Base-by-base conservation (phyloP, 2,113 vertebrate species). In the Xyrauchen texanus region DNA sequence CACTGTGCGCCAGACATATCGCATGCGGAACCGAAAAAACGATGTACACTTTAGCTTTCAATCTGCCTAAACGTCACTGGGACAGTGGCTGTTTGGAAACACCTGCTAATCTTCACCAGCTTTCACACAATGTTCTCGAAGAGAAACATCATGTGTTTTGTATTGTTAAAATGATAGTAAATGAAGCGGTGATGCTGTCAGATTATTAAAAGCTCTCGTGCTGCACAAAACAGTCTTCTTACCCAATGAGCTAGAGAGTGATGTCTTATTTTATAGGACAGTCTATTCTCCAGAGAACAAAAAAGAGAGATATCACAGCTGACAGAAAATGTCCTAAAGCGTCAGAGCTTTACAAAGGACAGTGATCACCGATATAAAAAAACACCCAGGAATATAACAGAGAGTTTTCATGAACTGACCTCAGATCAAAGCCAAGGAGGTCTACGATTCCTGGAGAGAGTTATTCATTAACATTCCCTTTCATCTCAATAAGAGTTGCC, bases 21-120 rank as follows among this genome's bases (percentile, higher is more conserved):
- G 21, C 21, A 34, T 34, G 21, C 21, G 21, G 21, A 34, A 34
- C 21, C 21, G 21, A 34, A 34, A 34, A 34, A 34, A 34, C 21
- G 3, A 34, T 3, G 21, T 34, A 34, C 21, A 34, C 21, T 34
- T 34, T 34, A 34, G 3, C 21, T 34, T 34, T 34, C 3, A 34
- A 34, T 34, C 21, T 34, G 21, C 21, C 21, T 1, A 34, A 34
- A 34, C 21, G 3, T 34, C 21, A 34, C 3, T 34, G 21, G 21
- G 55, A 71, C 69, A 5, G 8, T 8, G 7, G 47, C 52, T 34
- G 16, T 0, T 4, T 57, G 53, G 57, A 72, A 74, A 74, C 15
- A 34, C 10, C 6, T 4, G 57, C 49, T 85, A 79, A 80, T 74
- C 84, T 86, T 79, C 77, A 82, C 83, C 85, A 53, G 82, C 78